Evolutionary conservation across 2,797 vertebrate species (phyloP), one percentile per base, ranked within the genome.

Genomic region (Sebastes itinus): DNA sequence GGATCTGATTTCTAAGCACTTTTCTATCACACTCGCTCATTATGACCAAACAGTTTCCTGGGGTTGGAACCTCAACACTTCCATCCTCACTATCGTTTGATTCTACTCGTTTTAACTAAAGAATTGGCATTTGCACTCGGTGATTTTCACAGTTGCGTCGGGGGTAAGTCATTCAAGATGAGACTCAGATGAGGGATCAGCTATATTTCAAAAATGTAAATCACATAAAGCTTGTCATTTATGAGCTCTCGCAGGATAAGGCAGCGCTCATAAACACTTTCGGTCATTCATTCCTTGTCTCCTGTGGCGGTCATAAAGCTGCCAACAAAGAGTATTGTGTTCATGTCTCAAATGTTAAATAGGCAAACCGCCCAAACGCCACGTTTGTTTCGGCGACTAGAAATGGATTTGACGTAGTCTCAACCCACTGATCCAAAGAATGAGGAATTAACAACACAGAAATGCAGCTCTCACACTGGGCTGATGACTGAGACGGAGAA

Each of bases 181-280:
- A 80, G 56, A 1, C 62, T 2, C 32, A 42, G 77, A 85, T 63
- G 62, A 80, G 32, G 49, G 63, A 46, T 60, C 49, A 62, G 68
- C 77, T 23, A 38, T 59, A 38, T 73, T 70, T 69, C 71, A 78
- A 12, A 75, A 68, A 77, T 81, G 82, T 88, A 88, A 90, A 90
- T 91, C 89, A 82, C 42, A 71, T 3, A 11, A 72, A 73, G 70
- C 52, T 63, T 69, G 75, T 88, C 74, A 68, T 90, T 91, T 91
- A 88, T 66, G 83, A 89, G 91, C 66, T 77, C 85, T 87, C 66
- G 0, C 9, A 77, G 84, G 86, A 83, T 61, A 56, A 85, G 7
- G 32, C 61, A 25, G 54, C 2, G 61, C 79, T 84, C 87, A 76
- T 81, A 81, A 89, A 85, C 69, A 88, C 83, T 75, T 64, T 77